phyloP scores from a whole-genome alignment of 2,797 vertebrate species.

The Pelodytes ibericus region DNA sequence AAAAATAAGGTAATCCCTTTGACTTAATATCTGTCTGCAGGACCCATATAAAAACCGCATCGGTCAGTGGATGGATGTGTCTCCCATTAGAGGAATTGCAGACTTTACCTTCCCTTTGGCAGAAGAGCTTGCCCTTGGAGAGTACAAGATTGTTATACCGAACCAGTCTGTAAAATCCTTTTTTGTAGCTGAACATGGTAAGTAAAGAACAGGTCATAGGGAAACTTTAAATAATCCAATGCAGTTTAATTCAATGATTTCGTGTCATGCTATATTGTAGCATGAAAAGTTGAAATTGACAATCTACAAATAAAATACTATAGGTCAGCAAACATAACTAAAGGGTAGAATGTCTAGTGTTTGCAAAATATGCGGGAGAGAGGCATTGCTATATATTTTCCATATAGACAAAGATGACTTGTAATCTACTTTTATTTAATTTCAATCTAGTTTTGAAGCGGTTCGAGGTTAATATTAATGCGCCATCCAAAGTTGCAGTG shows the following conservation, averaged over 20 bases:
- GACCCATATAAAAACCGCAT: conserved; percentile 16
- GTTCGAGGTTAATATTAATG: conserved; percentile 74
- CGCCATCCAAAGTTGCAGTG: conserved; percentile 68
- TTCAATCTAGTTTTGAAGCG: conserved; percentile 74
- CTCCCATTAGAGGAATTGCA: conserved; percentile 6
- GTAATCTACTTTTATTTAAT: too few relatives aligned
- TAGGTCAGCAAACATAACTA: too few relatives aligned
- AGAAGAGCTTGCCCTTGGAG: background rate
- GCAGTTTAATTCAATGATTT: too few relatives aligned
- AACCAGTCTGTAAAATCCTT: background rate
- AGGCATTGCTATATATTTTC: too few relatives aligned
- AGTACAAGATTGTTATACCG: conserved; percentile 9
- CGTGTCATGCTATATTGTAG: too few relatives aligned
- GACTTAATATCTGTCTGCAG: background rate
- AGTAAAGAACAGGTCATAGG: too few relatives aligned
- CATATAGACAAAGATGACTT: too few relatives aligned
- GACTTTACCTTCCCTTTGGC: conserved; percentile 27
- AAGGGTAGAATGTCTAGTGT: too few relatives aligned
- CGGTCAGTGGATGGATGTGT: conserved; percentile 30
- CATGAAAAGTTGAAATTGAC: too few relatives aligned
- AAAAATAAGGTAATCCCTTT: background rate
- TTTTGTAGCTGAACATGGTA: conserved; percentile 27
- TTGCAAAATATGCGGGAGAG: too few relatives aligned
- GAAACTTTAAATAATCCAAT: too few relatives aligned
- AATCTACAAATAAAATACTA: too few relatives aligned